phyloP scores from a whole-genome alignment of 2,797 vertebrate species.

The Acipenser ruthenus region DNA sequence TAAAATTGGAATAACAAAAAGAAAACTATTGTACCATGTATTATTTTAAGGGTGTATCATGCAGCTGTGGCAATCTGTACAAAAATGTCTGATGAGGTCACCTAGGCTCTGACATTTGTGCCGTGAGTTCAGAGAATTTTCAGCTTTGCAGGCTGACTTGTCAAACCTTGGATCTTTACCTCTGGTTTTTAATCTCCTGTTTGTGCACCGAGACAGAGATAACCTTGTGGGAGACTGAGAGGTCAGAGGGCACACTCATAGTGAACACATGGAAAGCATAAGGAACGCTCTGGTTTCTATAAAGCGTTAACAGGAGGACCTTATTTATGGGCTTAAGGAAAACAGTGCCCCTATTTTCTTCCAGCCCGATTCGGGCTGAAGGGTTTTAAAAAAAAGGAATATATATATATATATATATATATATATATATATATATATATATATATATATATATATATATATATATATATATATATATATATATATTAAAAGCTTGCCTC shows the following conservation, averaged over 20 bases:
- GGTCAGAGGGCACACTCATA: conserved; percentile 44
- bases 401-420: not conserved
- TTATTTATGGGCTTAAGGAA: conserved; percentile 51
- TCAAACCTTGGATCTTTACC: conserved; percentile 1
- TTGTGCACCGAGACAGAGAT: conserved; percentile 40
- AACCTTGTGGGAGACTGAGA: conserved; percentile 42
- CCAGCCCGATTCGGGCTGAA: not conserved
- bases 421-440: too few relatives aligned
- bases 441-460: too few relatives aligned
- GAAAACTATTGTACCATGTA: too few relatives aligned
- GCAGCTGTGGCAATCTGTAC: too few relatives aligned
- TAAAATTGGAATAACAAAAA: too few relatives aligned
- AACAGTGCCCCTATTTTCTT: conserved; percentile 32
- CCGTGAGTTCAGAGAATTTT: conserved; percentile 2
- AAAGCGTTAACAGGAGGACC: conserved; percentile 43
- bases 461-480: too few relatives aligned
- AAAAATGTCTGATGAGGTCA: not conserved
- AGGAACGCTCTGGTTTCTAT: conserved; percentile 59
- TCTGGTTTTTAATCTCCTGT: conserved; percentile 5
- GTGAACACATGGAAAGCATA: conserved; percentile 65
- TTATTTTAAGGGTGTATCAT: too few relatives aligned
- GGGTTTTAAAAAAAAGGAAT: not conserved
- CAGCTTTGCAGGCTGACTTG: conserved; percentile 1
- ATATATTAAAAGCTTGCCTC: conserved; percentile 6
- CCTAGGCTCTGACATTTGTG: not conserved